Percentiles rank a stretch among this genome's conserved stretches.
phyloP scores from a whole-genome alignment of 2,113 vertebrate genomes.

The Illadopsis cleaveri region DNA sequence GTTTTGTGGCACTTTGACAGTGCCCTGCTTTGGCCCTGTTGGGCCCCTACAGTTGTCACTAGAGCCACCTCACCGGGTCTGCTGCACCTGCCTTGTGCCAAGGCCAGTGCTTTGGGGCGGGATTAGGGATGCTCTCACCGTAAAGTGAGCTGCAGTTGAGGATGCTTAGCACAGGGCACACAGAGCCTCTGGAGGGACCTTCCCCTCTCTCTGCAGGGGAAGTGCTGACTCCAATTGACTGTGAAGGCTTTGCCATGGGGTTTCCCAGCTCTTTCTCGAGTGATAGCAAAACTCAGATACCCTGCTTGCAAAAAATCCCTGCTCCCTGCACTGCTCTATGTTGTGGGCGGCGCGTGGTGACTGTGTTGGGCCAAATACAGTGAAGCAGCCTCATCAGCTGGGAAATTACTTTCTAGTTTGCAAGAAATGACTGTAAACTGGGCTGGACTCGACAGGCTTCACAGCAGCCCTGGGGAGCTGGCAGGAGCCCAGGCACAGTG shows the following conservation, averaged over 20 bases:
- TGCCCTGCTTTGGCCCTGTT: background rate
- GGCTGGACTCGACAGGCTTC: background rate
- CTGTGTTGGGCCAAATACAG: background rate
- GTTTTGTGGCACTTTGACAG: background rate
- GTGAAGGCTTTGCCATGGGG: background rate
- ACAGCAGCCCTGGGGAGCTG: accelerated
- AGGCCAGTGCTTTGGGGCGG: background rate
- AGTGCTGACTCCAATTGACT: slow-evolving; percentile 46
- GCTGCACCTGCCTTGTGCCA: background rate
- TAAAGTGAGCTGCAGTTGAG: background rate
- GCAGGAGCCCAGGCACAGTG: accelerated
- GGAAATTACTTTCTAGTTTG: slow-evolving; percentile 44
- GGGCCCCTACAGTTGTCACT: background rate
- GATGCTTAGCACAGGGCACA: background rate
- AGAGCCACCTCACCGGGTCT: background rate
- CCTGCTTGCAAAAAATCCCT: slow-evolving; percentile 40
- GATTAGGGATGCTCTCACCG: background rate
- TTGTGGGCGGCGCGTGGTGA: background rate
- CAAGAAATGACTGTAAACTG: slow-evolving; percentile 21
- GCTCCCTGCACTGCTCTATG: background rate
- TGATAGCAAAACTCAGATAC: slow-evolving; percentile 52
- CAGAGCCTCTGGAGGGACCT: background rate
- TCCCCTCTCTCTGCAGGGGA: background rate
- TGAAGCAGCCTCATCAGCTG: background rate
- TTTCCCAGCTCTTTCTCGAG: slow-evolving; percentile 48